Percentiles rank a stretch among this genome's conserved stretches.
phyloP scores from a whole-genome alignment of 2,113 vertebrate species.

The Stictonetta naevosa region DNA sequence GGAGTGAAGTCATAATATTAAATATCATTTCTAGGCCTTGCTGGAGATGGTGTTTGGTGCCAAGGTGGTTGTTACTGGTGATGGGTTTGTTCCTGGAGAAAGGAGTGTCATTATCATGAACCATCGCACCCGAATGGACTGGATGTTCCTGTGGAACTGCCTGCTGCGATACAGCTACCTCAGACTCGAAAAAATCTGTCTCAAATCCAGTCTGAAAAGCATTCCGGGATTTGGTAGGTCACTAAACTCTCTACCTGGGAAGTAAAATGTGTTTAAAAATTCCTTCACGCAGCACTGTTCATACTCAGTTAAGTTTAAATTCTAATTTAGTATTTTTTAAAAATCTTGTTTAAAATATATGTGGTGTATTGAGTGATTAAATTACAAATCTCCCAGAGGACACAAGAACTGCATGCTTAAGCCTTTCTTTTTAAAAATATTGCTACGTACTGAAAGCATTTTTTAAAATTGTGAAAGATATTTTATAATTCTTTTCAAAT shows the following conservation, averaged over 20 bases:
- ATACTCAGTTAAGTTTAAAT: background rate
- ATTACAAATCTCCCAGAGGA: background rate
- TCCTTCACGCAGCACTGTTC: background rate
- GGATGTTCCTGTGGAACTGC: slow-evolving; percentile 99
- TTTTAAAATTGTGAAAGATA: background rate
- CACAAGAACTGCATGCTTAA: background rate
- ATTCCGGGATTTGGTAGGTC: slow-evolving; percentile 95
- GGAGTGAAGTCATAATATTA: slow-evolving; percentile 12
- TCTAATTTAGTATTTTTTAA: background rate
- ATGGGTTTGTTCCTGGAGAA: slow-evolving; percentile 95
- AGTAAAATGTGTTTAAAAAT: background rate
- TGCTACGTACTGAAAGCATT: background rate
- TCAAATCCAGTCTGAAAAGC: slow-evolving; percentile 93
- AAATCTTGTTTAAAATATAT: background rate
- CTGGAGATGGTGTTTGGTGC: slow-evolving; percentile 94
- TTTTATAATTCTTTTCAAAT: background rate
- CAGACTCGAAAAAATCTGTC: slow-evolving; percentile 95
- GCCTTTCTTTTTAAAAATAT: slow-evolving; percentile 6
- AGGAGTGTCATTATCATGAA: slow-evolving; percentile 99
- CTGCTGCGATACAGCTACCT: slow-evolving; percentile 97
- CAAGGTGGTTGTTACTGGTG: slow-evolving; percentile 95
- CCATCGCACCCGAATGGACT: slow-evolving; percentile 97
- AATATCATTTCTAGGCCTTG: slow-evolving; percentile 82
- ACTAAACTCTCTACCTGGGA: background rate
- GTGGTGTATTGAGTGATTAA: background rate